Conservation (phyloP, 2,113 vertebrate species). For the Noturus placidus region DNA sequence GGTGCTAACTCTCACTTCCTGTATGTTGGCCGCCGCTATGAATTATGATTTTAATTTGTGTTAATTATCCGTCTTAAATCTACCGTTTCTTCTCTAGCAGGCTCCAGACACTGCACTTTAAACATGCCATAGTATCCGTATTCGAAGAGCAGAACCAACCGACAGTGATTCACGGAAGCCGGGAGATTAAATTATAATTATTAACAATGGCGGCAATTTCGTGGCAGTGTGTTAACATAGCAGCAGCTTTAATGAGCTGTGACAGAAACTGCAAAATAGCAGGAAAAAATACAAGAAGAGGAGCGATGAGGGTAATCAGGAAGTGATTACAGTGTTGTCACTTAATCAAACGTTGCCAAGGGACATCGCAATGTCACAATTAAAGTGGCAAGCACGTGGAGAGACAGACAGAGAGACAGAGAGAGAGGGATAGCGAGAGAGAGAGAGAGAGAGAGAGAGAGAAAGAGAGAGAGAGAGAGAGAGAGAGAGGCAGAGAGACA, state of each 20-base stretch:
- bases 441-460: not conserved
- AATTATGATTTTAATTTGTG: not conserved
- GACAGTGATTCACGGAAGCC: slow-evolving; percentile 20
- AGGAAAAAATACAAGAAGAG: slow-evolving; percentile 40
- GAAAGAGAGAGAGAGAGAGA: not conserved
- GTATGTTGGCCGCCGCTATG: not conserved
- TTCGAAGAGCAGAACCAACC: slow-evolving; percentile 28
- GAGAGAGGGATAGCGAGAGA: not conserved
- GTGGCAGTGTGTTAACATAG: slow-evolving; percentile 52
- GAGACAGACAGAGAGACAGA: not conserved
- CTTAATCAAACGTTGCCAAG: slow-evolving; percentile 56
- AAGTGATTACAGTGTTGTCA: slow-evolving; percentile 62
- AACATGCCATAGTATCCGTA: slow-evolving; percentile 8
- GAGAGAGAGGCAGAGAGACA: not conserved
- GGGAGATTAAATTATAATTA: slow-evolving; percentile 45
- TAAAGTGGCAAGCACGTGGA: slow-evolving; percentile 48
- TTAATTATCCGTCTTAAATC: not conserved
- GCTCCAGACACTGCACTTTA: not conserved
- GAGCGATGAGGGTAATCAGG: slow-evolving; percentile 56
- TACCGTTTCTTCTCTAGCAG: not conserved
- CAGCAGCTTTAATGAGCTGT: slow-evolving; percentile 61
- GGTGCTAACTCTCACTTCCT: not conserved
- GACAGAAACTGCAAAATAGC: slow-evolving; percentile 53
- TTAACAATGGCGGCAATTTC: slow-evolving; percentile 42
- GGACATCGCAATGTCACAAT: slow-evolving; percentile 55